Evolutionary conservation across 2,888 invertebrate species (phyloP), one percentile per base, ranked within the genome.

Genomic region (Nymphalis urticae): DNA sequence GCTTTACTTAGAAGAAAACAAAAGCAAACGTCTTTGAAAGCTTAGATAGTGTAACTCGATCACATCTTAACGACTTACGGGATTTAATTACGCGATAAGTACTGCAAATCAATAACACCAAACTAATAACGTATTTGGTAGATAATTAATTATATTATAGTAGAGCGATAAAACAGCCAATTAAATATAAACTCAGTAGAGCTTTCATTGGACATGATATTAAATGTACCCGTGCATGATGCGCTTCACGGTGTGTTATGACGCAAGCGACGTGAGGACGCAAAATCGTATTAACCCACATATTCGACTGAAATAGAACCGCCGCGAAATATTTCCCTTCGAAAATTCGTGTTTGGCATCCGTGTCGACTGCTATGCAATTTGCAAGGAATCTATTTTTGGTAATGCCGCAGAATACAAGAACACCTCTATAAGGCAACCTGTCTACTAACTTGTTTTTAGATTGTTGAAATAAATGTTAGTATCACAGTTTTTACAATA

Each of bases 261-360:
- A 68, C 74, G 73, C 66, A 69, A 71, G 36, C 61, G 48, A 54
- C 51, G 72, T 74, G 75, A 79, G 78, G 77, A 75, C 74, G 78
- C 78, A 72, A 79, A 82, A 80, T 81, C 78, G 78, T 75, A 80
- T 78, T 87, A 85, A 85, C 88, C 88, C 75, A 87, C 79, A 79
- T 87, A 82, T 81, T 72, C 59, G 75, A 73, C 82, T 75, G 77
- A 84, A 87, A 87, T 67, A 67, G 66, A 67, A 48, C 60, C 36
- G 58, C 36, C 36, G 36, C 58, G 42, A 58, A 71, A 66, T 66
- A 63, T 66, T 71, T 71, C 66, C 21, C 66, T 32, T 54, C 64
- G 66, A 64, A 66, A 66, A 67, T 66, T 62, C 66, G 54, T 47
- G 56, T 64, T 68, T 71, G 61, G 69, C 65, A 62, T 65, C 62